phyloP scores from a whole-genome alignment of 1,140 invertebrate species.

The Cotesia typhae region DNA sequence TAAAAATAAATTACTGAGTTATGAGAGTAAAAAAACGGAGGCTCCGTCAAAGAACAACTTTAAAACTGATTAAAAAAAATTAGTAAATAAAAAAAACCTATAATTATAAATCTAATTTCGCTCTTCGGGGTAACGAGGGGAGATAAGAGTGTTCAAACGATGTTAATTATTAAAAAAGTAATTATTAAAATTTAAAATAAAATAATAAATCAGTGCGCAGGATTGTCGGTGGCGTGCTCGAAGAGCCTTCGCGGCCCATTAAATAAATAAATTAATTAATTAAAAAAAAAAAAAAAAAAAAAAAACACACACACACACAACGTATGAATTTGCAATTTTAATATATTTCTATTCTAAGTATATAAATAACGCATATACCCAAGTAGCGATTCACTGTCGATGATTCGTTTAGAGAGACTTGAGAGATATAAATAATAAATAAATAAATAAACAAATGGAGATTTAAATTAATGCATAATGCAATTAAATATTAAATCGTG shows the following conservation, averaged over 20 bases:
- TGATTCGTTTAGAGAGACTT: constrained; percentile 22
- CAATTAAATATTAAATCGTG: neutral
- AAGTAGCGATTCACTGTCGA: constrained; percentile 38
- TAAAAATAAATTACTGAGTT: too few relatives aligned
- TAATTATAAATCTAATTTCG: too few relatives aligned
- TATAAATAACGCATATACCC: constrained; percentile 34
- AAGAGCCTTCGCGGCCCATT: constrained; percentile 35
- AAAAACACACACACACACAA: neutral
- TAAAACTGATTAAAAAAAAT: too few relatives aligned
- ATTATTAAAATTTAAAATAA: too few relatives aligned
- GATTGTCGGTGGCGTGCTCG: constrained; percentile 29
- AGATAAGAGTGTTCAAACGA: neutral
- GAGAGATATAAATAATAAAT: neutral
- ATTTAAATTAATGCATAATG: neutral
- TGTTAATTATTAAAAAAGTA: neutral
- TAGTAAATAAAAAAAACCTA: too few relatives aligned
- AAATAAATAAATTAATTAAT: constrained; percentile 6
- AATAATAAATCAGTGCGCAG: neutral
- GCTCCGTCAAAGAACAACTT: too few relatives aligned
- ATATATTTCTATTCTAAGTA: constrained; percentile 41
- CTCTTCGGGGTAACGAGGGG: neutral
- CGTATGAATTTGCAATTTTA: constrained; percentile 38
- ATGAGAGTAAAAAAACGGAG: too few relatives aligned
- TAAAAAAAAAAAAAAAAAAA: constrained; percentile 19
- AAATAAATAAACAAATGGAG: neutral